phyloP scores from a whole-genome alignment of 92 coral and sea anemone genomes.

The Umimayanthus kanabou region DNA sequence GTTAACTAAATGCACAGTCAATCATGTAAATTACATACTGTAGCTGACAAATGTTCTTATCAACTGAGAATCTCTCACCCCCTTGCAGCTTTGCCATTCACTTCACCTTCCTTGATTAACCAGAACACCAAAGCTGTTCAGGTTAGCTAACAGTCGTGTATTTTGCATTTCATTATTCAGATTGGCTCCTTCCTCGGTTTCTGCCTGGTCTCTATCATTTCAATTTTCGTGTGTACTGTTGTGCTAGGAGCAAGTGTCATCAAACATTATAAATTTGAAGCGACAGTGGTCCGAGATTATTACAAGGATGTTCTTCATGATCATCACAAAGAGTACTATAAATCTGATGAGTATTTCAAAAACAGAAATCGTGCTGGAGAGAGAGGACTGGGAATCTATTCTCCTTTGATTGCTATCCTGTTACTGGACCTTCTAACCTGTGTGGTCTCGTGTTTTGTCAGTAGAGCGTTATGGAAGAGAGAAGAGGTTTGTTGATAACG shows the following conservation, averaged over 20 bases:
- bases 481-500: constrained; percentile 53
- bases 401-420: constrained; percentile 54
- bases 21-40: too few relatives aligned
- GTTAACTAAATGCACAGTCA: too few relatives aligned
- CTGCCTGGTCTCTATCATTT: constrained; percentile 62
- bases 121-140: too few relatives aligned
- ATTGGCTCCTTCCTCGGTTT: constrained; percentile 72
- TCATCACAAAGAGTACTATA: constrained; percentile 45
- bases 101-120: too few relatives aligned
- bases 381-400: constrained; percentile 63
- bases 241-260: constrained; percentile 67
- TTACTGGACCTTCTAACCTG: constrained; percentile 55
- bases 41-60: too few relatives aligned
- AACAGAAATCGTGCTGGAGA: constrained; percentile 55
- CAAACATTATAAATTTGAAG: constrained; percentile 61
- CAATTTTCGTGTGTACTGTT: constrained; percentile 62
- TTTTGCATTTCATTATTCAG: constrained; percentile 24
- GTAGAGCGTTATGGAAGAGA: constrained; percentile 53
- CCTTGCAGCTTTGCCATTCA: too few relatives aligned
- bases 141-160: too few relatives aligned
- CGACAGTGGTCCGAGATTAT: constrained; percentile 57
- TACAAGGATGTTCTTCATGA: constrained; percentile 57
- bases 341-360: constrained; percentile 63
- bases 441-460: constrained; percentile 47
- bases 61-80: too few relatives aligned